A percentile compares a stretch with the other conserved stretches of the same genome.
phyloP scores from a whole-genome alignment of 92 coral and sea anemone genomes.

The Scolanthus callimorphus region DNA sequence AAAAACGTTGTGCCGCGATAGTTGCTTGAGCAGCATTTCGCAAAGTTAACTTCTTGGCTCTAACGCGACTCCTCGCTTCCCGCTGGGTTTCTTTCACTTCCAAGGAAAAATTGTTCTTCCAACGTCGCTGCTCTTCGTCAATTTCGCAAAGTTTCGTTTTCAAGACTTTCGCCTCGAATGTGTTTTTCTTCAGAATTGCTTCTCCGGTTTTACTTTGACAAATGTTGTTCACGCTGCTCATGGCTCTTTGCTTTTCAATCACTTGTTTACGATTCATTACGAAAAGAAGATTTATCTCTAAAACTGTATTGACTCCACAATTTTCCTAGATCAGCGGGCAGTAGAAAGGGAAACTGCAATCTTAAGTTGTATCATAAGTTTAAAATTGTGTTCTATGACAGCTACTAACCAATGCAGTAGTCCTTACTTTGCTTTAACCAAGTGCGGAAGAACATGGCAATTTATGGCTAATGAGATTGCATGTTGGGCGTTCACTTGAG shows the following conservation, averaged over 20 bases:
- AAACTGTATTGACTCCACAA: too few species aligned
- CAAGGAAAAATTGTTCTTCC: slow-evolving; percentile 30
- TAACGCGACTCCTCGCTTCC: slow-evolving; percentile 15
- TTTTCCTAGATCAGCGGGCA: too few species aligned
- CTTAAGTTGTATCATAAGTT: too few species aligned
- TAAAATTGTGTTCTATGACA: too few species aligned
- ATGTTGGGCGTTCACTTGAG: too few species aligned
- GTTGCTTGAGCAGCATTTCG: slow-evolving; percentile 18
- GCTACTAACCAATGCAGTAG: too few species aligned
- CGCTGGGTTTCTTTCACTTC: slow-evolving; percentile 33
- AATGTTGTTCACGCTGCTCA: slow-evolving; percentile 23
- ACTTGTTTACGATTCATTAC: slow-evolving; percentile 38
- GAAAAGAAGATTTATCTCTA: too few species aligned
- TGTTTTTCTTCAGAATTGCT: slow-evolving; percentile 44
- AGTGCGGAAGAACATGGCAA: too few species aligned
- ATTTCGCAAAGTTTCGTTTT: slow-evolving; percentile 23
- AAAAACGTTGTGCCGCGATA: slow-evolving; percentile 14
- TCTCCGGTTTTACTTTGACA: slow-evolving; percentile 44
- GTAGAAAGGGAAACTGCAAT: too few species aligned
- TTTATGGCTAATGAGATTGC: too few species aligned
- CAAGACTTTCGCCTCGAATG: slow-evolving; percentile 34
- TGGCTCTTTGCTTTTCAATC: slow-evolving; percentile 33
- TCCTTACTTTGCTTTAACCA: too few species aligned
- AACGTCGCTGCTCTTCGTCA: slow-evolving; percentile 29
- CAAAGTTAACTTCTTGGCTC: slow-evolving; percentile 12